Conservation (phyloP, 2,113 vertebrate genomes). For the Pluvianellus socialis region DNA sequence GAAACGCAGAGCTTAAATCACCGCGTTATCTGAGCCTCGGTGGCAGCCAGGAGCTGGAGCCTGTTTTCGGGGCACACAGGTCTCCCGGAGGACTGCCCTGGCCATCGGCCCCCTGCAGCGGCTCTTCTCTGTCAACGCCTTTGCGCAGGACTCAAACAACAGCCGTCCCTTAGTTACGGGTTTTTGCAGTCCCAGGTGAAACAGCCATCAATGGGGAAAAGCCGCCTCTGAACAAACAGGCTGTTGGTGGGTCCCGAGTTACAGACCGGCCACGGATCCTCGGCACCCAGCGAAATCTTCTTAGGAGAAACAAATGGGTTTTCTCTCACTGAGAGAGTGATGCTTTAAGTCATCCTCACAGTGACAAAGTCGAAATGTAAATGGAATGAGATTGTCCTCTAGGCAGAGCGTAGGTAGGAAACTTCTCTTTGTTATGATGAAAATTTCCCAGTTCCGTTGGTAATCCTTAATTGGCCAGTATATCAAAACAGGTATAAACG, state of each 20-base stretch:
- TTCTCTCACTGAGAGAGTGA: neutral
- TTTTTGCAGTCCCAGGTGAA: no score
- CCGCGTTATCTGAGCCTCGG: rapidly evolving
- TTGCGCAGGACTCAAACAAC: no score
- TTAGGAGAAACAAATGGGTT: neutral
- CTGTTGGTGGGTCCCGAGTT: neutral
- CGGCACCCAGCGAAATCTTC: neutral
- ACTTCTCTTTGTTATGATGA: neutral
- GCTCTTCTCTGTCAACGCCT: neutral
- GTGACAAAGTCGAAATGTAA: neutral
- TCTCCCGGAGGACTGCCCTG: neutral
- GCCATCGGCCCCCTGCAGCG: neutral
- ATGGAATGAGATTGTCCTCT: neutral
- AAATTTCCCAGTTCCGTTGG: neutral
- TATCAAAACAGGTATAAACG: neutral
- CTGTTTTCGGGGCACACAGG: rapidly evolving
- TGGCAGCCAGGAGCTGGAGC: rapidly evolving
- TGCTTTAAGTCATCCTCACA: rapidly evolving
- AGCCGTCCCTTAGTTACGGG: rapidly evolving
- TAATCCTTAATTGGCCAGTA: neutral
- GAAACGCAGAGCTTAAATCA: neutral
- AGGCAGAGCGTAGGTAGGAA: neutral
- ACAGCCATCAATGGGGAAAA: neutral
- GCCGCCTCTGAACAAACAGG: rapidly evolving
- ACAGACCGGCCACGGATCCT: neutral